Evolutionary conservation across 2,888 invertebrate species (phyloP), one percentile per base, ranked within the genome.

Genomic region (Platycheirus albimanus): DNA sequence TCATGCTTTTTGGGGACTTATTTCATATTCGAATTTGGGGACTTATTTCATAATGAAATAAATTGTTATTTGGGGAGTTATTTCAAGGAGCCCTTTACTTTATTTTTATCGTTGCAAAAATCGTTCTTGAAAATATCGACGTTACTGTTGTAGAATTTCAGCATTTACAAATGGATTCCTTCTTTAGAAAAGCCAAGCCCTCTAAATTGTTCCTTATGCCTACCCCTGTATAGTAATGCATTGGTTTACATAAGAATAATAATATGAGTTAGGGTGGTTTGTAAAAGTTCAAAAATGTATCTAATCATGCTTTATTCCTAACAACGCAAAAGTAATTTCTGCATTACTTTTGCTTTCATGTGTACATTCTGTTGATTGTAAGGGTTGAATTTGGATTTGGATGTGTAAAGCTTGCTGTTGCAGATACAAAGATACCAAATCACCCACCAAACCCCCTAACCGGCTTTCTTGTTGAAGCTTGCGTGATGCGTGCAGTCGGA

Each of bases 291-390:
- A 1, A 5, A 28, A 30, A 33, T 33, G 24, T 19, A 33, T 19
- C 54, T 33, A 36, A 17, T 10, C 28, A 15, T 30, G 15, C 28
- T 28, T 51, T 30, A 51, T 4, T 33, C 5, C 33, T 17, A 19
- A n/a, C 36, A 24, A 41, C 41, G 15, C 33, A 24, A 8, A 56
- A 56, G 36, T 20, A 54, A 33, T 24, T 52, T 33, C 3, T 54
- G 54, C 56, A 20, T 41, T 24, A 56, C 56, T 58, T 41, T 58
- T 24, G 1, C 6, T 58, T 58, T 41, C 58, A 38, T 20, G 17
- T 24, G n/a, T n/a, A 36, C 11, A 20, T 1, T 15, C 3, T 41
- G 2, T 15, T 10, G 15, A 28, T 15, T 36, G 11, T 20, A 41
- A 20, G 24, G 41, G 24, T 41, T 13, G 24, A 11, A 24, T 24